Percentiles rank a stretch among this genome's conserved stretches.
Conservation (phyloP, 2,113 vertebrate genomes). For the Mesocricetus auratus region DNA sequence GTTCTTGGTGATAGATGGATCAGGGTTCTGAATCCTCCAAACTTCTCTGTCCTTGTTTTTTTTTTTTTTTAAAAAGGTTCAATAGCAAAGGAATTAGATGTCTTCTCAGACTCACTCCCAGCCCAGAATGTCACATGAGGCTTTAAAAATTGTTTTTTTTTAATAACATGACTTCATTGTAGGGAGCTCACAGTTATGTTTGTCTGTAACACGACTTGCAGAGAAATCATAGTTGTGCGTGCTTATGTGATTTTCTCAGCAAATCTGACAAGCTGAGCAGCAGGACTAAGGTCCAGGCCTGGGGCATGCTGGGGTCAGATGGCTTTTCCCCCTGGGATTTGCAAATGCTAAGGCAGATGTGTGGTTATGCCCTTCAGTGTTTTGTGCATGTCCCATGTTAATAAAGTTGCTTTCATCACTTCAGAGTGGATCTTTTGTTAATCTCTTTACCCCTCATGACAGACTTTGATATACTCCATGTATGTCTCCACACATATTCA, state of each 20-base stretch:
- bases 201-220: background rate
- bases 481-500: background rate
- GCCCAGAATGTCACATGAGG: background rate
- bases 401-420: constrained; percentile 14
- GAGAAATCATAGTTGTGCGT: background rate
- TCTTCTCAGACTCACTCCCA: background rate
- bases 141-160: background rate
- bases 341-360: background rate
- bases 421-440: constrained; percentile 24
- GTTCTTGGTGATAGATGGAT: background rate
- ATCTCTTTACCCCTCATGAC: background rate
- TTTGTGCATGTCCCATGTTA: background rate
- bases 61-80: constrained; percentile 27
- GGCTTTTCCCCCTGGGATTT: background rate
- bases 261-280: background rate
- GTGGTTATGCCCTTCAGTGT: background rate
- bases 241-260: background rate
- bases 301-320: background rate
- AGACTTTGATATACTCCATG: background rate
- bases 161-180: background rate
- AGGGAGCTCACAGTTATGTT: background rate
- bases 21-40: background rate
- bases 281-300: background rate
- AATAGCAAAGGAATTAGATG: constrained; percentile 6
- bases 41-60: background rate